Conservation (phyloP, 2,113 vertebrate species). For the Hipposideros armiger region DNA sequence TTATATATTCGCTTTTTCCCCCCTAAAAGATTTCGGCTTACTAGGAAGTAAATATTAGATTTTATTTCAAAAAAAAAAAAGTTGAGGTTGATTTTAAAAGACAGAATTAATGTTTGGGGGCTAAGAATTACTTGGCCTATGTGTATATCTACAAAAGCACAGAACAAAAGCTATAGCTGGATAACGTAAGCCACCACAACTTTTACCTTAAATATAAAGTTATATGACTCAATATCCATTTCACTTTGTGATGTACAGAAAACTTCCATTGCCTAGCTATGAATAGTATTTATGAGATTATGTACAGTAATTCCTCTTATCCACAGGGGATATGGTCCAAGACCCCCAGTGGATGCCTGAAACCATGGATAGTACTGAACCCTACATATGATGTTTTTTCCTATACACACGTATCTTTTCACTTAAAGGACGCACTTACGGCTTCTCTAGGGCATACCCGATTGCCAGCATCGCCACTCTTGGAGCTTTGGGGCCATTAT, state of each 20-base stretch:
- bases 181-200: not conserved
- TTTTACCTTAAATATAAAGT: not conserved
- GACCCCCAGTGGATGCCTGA: not conserved
- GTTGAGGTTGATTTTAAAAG: constrained; percentile 41
- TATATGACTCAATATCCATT: not conserved
- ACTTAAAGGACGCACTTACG: not conserved
- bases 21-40: not conserved
- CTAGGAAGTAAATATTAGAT: not conserved
- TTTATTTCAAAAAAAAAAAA: constrained; percentile 15
- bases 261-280: not conserved
- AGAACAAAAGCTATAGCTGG: not conserved
- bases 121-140: not conserved
- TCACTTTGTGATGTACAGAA: not conserved
- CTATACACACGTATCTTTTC: not conserved
- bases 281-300: not conserved
- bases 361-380: not conserved
- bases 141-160: not conserved
- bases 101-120: not conserved
- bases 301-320: not conserved
- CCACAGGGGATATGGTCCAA: not conserved
- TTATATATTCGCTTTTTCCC: constrained; percentile 35
- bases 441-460: not conserved
- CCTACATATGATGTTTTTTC: not conserved
- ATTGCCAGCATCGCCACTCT: not conserved
- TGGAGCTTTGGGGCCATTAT: not conserved